Base-by-base conservation (phyloP, 2,797 vertebrate genomes). In the Petrocephalus sullivani region DNA sequence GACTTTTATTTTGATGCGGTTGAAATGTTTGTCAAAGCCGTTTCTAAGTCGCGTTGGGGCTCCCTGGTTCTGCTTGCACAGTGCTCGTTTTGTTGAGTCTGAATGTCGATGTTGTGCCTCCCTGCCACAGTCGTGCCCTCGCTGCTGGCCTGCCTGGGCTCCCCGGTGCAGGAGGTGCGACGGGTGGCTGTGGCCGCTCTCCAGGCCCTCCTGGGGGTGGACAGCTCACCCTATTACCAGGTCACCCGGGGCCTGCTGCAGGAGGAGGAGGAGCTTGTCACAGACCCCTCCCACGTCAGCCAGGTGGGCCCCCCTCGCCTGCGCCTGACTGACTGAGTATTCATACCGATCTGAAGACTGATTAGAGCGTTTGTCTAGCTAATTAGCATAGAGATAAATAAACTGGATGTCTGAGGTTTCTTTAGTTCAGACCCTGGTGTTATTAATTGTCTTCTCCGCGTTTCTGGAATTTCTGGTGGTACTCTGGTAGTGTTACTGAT, bases 251-350 rank as follows among this genome's bases (percentile, higher is more conserved):
- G 91, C 83, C 91, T 99, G 67, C 93, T 96, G 75, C 93, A 93
- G 90, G 96, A 94, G 54, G 91, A 94, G 0, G 98, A 99, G 89
- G 98, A 99, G 92, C 94, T 99, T 86, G 28, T 96, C 3, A 96
- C 98, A 4, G 98, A 99, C 90, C 93, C 95, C 6, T 89, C 93
- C 0, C 98, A 97, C 12, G 84, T 98, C 88, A 92, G 91, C 90
- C 96, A 96, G 95, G 98, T 99, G 94, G 19, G 46, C 14, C 51
- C 86, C 91, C 89, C 61, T 41, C 28, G 19, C 60, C 23, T 4
- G 3, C 19, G 16, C 28, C 16, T 49, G 33, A 58, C 6, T 85
- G 10, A 53, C 4, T 49, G 71, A 49, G 7, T 41, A 46, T 2
- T 49, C 6, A 49, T 81, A 49, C 6, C 6, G 41, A 21, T 51